A percentile compares a stretch with the other conserved stretches of the same genome.
Evolutionary conservation across 2,113 vertebrate species (phyloP).

Genomic region (Scopus umbretta): DNA sequence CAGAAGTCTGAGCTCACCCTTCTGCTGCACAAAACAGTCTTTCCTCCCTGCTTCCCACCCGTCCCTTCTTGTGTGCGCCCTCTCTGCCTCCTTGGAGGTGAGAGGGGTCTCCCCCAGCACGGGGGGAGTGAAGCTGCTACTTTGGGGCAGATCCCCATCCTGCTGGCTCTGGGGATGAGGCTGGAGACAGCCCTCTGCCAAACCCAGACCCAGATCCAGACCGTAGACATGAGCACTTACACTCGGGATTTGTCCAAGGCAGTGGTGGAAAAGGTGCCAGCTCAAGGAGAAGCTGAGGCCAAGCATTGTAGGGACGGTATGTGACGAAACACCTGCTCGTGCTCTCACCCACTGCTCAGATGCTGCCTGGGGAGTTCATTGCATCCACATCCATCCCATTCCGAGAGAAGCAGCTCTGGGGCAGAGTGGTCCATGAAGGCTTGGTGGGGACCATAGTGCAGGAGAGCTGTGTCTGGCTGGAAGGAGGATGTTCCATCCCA

Average conservation of each 20-base stretch:
- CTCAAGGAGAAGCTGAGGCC: neutral
- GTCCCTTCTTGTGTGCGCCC: neutral
- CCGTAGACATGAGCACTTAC: neutral
- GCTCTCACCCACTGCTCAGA: neutral
- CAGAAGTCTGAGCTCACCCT: neutral
- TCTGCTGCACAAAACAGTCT: neutral
- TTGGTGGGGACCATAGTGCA: accelerated
- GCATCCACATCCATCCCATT: neutral
- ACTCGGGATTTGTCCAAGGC: neutral
- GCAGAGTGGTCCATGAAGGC: neutral
- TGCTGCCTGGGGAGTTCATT: neutral
- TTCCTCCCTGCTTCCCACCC: neutral
- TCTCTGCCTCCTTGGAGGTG: neutral
- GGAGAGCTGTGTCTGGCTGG: neutral
- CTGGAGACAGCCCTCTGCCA: neutral
- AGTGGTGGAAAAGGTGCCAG: neutral
- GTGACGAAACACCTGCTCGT: accelerated
- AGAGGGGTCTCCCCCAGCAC: neutral
- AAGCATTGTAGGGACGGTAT: accelerated
- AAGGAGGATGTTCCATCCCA: neutral
- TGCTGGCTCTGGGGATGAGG: neutral
- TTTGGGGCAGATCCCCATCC: neutral
- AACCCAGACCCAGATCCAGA: neutral
- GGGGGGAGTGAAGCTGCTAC: neutral
- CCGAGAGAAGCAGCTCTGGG: neutral